phyloP scores from a whole-genome alignment of 2,888 invertebrate species.

The Phengaris arion region DNA sequence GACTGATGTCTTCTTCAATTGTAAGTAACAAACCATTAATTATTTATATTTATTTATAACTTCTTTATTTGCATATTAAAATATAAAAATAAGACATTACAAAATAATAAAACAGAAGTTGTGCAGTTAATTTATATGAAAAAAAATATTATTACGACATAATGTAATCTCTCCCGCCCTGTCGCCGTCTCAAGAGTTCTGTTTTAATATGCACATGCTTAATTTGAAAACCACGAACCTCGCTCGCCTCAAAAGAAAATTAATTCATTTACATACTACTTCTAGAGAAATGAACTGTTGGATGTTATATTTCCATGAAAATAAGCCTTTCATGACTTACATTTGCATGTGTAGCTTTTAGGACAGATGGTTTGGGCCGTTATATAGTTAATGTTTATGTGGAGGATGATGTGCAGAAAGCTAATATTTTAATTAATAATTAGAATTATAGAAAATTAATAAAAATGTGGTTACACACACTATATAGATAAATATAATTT shows the following conservation, averaged over 20 bases:
- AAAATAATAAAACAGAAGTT: no score
- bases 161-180: background rate
- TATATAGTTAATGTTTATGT: background rate
- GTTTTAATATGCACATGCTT: slow-evolving; percentile 24
- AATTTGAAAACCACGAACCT: slow-evolving; percentile 7
- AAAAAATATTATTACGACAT: background rate
- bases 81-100: no score
- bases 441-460: no score
- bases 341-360: background rate
- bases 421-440: no score
- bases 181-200: background rate
- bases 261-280: slow-evolving; percentile 12
- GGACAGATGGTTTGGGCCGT: background rate
- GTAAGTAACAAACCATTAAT: no score
- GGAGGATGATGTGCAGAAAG: no score
- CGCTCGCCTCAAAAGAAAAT: slow-evolving; percentile 11
- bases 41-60: no score
- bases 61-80: no score
- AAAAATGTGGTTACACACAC: no score
- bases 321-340: background rate
- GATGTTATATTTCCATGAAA: background rate
- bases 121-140: background rate
- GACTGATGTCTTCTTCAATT: no score
- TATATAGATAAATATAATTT: no score
- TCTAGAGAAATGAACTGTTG: background rate